These are phyloP conservation scores for Cryptotermes secundus DNA, from an alignment of 1,140 invertebrate species.

Conservation along the genomic window DNA sequence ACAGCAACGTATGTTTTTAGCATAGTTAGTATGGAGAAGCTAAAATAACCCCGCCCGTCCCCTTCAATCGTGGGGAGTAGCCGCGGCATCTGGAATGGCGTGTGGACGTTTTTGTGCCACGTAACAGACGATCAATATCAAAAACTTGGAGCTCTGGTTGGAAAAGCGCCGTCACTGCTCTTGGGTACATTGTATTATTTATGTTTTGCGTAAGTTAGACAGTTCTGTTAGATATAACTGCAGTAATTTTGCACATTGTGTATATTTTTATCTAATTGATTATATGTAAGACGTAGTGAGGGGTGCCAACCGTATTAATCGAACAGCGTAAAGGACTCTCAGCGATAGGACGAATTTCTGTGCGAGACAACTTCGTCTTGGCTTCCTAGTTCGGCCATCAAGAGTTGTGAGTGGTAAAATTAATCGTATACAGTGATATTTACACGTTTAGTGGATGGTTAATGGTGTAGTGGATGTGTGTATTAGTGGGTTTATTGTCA, in stretches of 20 bases:
- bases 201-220: too few species aligned
- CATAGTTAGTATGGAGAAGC: not conserved
- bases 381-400: conserved; percentile 34
- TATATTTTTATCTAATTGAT: not conserved
- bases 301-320: conserved; percentile 42
- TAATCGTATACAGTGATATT: conserved; percentile 1
- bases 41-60: conserved; percentile 27
- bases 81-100: conserved; percentile 48
- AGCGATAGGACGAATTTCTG: conserved; percentile 43
- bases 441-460: not conserved
- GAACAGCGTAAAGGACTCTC: not conserved
- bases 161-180: conserved; percentile 48
- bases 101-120: conserved; percentile 23
- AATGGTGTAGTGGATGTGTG: not conserved
- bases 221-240: not conserved
- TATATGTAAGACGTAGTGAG: conserved; percentile 39
- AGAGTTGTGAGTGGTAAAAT: not conserved
- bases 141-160: conserved; percentile 44
- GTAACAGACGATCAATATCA: conserved; percentile 30
- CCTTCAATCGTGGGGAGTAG: conserved; percentile 42
- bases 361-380: conserved; percentile 21
- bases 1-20: not conserved
- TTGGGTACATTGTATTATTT: conserved; percentile 36
- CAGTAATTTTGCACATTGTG: not conserved
- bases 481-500: not conserved